Conservation (phyloP, 1,140 invertebrate species). For the Mercenaria mercenaria region DNA sequence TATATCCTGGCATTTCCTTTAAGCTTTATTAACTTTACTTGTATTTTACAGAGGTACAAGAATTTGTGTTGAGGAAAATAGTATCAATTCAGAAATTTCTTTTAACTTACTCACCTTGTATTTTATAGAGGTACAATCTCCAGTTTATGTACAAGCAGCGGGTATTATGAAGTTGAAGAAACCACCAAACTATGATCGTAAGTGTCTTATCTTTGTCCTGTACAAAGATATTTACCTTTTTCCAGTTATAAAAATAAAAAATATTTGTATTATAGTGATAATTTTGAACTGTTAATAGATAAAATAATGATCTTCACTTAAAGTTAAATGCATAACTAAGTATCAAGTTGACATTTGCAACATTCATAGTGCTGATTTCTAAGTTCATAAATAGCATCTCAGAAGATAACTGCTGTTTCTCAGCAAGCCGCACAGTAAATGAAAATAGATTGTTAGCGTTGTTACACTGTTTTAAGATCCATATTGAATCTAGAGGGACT, state of each 20-base stretch:
- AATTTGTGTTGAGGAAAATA: too few species aligned
- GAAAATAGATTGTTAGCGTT: not conserved
- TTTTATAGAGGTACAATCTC: constrained; percentile 50
- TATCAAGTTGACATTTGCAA: too few species aligned
- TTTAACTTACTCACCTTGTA: constrained; percentile 1
- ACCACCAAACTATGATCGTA: constrained; percentile 65
- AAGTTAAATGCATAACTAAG: not conserved
- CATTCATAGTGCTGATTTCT: too few species aligned
- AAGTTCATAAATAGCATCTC: too few species aligned
- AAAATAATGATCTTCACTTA: not conserved
- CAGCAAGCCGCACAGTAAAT: not conserved
- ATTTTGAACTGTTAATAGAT: not conserved
- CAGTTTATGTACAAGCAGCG: constrained; percentile 55
- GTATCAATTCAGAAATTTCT: too few species aligned
- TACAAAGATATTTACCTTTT: not conserved
- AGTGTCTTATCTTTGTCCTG: not conserved
- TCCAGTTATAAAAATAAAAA: not conserved
- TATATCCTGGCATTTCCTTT: too few species aligned
- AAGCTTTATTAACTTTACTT: too few species aligned
- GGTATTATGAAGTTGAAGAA: constrained; percentile 64
- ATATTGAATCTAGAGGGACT: too few species aligned
- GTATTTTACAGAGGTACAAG: too few species aligned
- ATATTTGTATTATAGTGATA: not conserved
- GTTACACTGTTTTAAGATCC: not conserved
- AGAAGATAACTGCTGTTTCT: not conserved